phyloP scores from a whole-genome alignment of 2,888 invertebrate genomes.

The Reticulitermes lucifugus region DNA sequence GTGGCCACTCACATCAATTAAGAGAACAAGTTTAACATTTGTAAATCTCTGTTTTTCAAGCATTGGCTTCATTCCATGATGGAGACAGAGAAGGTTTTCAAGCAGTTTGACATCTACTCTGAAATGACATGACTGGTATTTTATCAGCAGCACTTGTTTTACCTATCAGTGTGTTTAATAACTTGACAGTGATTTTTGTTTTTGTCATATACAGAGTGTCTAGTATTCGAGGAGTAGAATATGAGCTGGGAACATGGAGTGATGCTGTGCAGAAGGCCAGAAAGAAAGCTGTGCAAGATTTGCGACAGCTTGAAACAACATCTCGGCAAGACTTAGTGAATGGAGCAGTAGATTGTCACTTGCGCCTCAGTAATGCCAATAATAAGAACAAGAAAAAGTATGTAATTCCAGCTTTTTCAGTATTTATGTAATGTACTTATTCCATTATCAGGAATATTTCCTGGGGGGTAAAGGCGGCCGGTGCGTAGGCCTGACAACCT shows the following conservation, averaged over 20 bases:
- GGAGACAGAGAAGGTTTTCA: neutral
- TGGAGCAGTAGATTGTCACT: conserved; percentile 69
- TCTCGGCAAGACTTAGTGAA: conserved; percentile 62
- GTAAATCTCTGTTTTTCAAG: too few relatives aligned
- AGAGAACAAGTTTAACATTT: too few relatives aligned
- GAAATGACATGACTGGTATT: too few relatives aligned
- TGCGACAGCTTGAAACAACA: conserved; percentile 50
- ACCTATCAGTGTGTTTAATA: neutral
- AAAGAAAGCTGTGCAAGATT: conserved; percentile 55
- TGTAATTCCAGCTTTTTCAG: conserved; percentile 47
- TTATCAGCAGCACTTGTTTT: too few relatives aligned
- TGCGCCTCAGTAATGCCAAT: conserved; percentile 23
- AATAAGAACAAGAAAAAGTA: conserved; percentile 54
- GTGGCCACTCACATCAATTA: too few relatives aligned
- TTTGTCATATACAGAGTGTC: conserved; percentile 21
- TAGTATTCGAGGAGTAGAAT: conserved; percentile 47
- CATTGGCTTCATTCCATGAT: too few relatives aligned
- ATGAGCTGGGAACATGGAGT: conserved; percentile 58
- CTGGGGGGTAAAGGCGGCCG: too few relatives aligned
- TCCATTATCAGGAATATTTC: too few relatives aligned
- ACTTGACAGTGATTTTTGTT: too few relatives aligned
- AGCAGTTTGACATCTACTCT: too few relatives aligned
- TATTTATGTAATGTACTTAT: conserved; percentile 32
- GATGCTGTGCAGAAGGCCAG: conserved; percentile 59
- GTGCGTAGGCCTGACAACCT: too few relatives aligned